Evolutionary conservation across 2,888 invertebrate species (phyloP), one percentile per base, ranked within the genome.

Genomic region (Clivina fossor): DNA sequence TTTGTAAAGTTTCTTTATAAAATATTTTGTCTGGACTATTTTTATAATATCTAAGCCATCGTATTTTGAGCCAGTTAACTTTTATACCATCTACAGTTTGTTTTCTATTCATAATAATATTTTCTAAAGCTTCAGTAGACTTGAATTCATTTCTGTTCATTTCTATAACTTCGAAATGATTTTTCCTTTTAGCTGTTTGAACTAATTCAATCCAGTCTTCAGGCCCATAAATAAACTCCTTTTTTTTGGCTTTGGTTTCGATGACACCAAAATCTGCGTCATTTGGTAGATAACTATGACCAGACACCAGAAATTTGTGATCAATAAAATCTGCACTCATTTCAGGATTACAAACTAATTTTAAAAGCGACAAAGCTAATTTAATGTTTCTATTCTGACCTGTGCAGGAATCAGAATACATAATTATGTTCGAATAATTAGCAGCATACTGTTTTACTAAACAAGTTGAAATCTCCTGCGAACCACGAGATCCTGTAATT

Each of bases 381-480:
- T 66, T 64, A 58, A 65, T 64, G 61, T 67, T 66, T 51, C 64
- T 57, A 61, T 68, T 68, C 64, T 66, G 64, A 43, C 64, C 64
- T 54, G 67, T 61, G 57, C 65, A 67, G 19, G 61, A 60, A 61
- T 67, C 66, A 46, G 64, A 65, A 60, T 65, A 68, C 18, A 62
- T 59, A 58, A 66, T 65, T 41, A 65, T 61, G 60, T 67, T 64
- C 38, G 51, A 59, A 58, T 61, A 57, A 46, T 57, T 55, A 13
- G 9, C 15, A 19, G 37, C 48, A 8, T 48, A 13, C 60, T 66
- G 64, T 48, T 48, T 58, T 38, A 63, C 37, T 59, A 64, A 60
- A 60, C 66, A 66, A 43, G 64, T 63, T 57, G 63, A 61, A 48
- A 67, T 55, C 48, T 65, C 63, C 61, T 66, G 61, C 30, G 63